Conservation (phyloP, 1,140 invertebrate species). For the Belonocnema kinseyi region DNA sequence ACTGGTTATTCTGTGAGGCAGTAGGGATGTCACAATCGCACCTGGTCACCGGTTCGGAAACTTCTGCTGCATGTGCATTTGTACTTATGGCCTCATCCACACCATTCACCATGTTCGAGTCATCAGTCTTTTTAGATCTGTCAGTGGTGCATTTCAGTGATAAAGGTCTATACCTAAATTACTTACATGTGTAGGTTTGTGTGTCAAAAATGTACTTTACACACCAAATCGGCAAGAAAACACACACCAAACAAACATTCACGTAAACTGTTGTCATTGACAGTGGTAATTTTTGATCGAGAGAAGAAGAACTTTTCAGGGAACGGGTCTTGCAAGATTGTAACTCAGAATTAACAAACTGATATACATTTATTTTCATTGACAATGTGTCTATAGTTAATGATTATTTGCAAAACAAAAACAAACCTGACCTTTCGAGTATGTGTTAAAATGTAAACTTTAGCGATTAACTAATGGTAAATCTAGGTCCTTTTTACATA, state of each 20-base stretch:
- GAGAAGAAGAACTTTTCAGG: slow-evolving; percentile 31
- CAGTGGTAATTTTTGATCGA: not conserved
- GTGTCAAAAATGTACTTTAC: slow-evolving; percentile 32
- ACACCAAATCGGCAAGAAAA: slow-evolving; percentile 3
- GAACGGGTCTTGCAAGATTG: slow-evolving; percentile 26
- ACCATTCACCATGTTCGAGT: slow-evolving; percentile 74
- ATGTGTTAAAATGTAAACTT: slow-evolving; percentile 31
- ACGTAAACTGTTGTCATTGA: not conserved
- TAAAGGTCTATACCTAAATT: slow-evolving; percentile 63
- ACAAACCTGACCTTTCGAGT: slow-evolving; percentile 35
- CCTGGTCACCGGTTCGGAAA: slow-evolving; percentile 69
- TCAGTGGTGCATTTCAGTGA: slow-evolving; percentile 69
- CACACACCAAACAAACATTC: not conserved
- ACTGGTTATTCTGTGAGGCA: slow-evolving; percentile 70
- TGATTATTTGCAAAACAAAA: slow-evolving; percentile 37
- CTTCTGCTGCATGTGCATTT: slow-evolving; percentile 66
- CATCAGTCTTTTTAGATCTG: slow-evolving; percentile 76
- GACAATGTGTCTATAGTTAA: slow-evolving; percentile 65
- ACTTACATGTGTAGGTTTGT: slow-evolving; percentile 33
- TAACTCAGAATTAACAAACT: slow-evolving; percentile 60
- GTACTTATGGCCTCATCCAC: slow-evolving; percentile 73
- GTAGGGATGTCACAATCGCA: slow-evolving; percentile 70
- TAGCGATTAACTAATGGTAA: not conserved
- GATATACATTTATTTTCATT: slow-evolving; percentile 67
- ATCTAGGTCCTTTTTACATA: slow-evolving; percentile 1